Base-by-base conservation (phyloP, 2,113 vertebrate genomes). In the Leptosomus discolor region DNA sequence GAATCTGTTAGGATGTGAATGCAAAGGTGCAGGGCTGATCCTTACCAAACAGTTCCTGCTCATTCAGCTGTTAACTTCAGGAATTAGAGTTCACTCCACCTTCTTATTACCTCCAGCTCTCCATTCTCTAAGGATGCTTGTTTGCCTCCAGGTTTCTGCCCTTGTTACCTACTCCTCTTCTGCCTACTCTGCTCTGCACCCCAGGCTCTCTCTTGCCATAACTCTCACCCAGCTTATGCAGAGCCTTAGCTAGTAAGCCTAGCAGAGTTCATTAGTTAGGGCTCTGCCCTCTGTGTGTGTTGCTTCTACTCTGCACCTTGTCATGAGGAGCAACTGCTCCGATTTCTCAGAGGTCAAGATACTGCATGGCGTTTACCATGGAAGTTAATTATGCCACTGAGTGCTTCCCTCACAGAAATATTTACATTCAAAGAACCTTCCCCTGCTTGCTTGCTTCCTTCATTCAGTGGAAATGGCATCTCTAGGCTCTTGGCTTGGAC, bases 151-250 rank as follows among this genome's bases (percentile, higher is more conserved):
- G 15, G 12, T 84, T 86, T 76, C 43, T 76, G 36, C 37, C 24
- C 15, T 9, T 79, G 37, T 48, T 90, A 16, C 63, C 54, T 50
- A 65, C 8, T 90, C 39, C 27, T 91, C 20, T 17, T 58, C 23
- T 30, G 50, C 50, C 23, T 56, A 14, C 13, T 19, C 5, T 0
- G 0, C 22, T 63, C 67, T 80, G 43, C 18, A 43, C 34, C 16
- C 75, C 3, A 2, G 12, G 12, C 20, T 27, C 43, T 90, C 37
- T 41, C 41, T n/a, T 80, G 34, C 67, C 61, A 15, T n/a, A 4
- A 16, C 11, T 83, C 17, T 53, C 58, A 51, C 30, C 4, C 79
- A 69, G 15, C 6, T 69, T 58, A 32, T n/a, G 26, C 51, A 85
- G 70, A 73, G 43, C 65, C 45, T n/a, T 60, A 18, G 43, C 30